phyloP scores from a whole-genome alignment of 2,113 vertebrate species.

The Perca schrenkii region DNA sequence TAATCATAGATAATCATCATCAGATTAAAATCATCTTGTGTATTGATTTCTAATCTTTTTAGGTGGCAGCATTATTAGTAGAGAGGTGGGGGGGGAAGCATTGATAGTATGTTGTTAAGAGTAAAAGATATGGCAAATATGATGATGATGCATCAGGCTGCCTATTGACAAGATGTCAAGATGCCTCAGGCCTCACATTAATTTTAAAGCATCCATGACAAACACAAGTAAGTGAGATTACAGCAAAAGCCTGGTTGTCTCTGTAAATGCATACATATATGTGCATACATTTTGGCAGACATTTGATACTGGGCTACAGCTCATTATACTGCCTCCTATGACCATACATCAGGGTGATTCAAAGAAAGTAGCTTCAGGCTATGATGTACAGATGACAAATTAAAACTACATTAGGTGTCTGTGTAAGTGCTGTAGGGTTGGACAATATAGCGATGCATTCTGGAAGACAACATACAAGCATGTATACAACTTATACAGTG shows the following conservation, averaged over 20 bases:
- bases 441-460: not conserved
- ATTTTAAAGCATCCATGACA: not conserved
- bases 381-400: not conserved
- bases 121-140: slow-evolving; percentile 3
- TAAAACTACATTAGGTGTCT: not conserved
- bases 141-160: not conserved
- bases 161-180: slow-evolving; percentile 17
- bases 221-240: not conserved
- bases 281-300: not conserved
- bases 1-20: too few relatives aligned
- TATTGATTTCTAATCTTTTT: not conserved
- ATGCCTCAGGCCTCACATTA: not conserved
- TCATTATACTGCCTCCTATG: not conserved
- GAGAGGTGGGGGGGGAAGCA: not conserved
- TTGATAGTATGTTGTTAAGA: slow-evolving; percentile 9
- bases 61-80: slow-evolving; percentile 10
- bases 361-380: not conserved
- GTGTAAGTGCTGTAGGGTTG: too few relatives aligned
- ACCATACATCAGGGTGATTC: not conserved
- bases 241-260: not conserved
- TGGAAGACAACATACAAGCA: not conserved
- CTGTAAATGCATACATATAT: too few relatives aligned
- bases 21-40: not conserved
- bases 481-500: not conserved
- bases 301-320: not conserved